phyloP scores from a whole-genome alignment of 23 tunicate genomes.

The Aplidium turbinatum region DNA sequence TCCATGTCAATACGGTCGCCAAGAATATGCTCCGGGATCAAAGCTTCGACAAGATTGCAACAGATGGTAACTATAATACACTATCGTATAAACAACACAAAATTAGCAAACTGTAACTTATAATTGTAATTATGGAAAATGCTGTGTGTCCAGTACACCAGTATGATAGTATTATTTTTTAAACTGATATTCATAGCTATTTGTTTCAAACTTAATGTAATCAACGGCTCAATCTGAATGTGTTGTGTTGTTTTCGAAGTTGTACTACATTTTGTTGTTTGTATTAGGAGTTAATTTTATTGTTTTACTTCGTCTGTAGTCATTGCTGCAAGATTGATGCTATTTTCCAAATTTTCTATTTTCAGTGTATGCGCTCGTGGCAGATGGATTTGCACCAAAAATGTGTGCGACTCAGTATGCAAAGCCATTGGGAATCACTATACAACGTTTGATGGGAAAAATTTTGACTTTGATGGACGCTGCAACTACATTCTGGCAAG shows the following conservation, averaged over 20 bases:
- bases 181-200: no score
- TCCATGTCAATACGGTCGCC: constrained; percentile 87
- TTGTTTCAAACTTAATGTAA: not conserved
- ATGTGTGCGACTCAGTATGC: constrained; percentile 93
- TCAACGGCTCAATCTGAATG: not conserved
- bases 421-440: constrained; percentile 90
- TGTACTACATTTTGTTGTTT: no score
- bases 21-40: constrained; percentile 90
- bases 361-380: constrained; percentile 94
- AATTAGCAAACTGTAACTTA: not conserved
- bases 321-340: no score
- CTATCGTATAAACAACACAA: not conserved
- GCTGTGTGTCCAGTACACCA: no score
- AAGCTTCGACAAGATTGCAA: constrained; percentile 91
- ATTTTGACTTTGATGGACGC: constrained; percentile 81
- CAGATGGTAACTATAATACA: constrained; percentile 59
- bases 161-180: not conserved
- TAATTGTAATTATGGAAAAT: no score
- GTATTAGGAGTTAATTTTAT: no score
- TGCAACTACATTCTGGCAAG: constrained; percentile 81
- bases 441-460: constrained; percentile 90
- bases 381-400: constrained; percentile 92
- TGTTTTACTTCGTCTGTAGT: no score
- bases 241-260: no score
- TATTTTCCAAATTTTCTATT: not conserved